A percentile compares a stretch with the other conserved stretches of the same genome.
Evolutionary conservation across 2,888 invertebrate species (phyloP).

Genomic region (Tetranychus piercei): DNA sequence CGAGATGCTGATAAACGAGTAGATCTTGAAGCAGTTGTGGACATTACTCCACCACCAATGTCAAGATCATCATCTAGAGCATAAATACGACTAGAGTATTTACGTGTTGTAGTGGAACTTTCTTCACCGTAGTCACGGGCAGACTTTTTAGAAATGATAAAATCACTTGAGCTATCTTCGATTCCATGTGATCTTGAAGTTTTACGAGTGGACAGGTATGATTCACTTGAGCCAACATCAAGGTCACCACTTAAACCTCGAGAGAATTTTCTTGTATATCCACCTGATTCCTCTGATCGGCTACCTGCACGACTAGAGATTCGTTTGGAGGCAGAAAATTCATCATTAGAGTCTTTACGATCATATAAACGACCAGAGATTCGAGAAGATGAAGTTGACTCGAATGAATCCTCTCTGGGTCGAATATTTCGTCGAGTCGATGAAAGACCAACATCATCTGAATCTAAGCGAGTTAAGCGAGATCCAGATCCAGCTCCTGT

Average conservation of each 20-base stretch:
- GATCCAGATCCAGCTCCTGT: neutral
- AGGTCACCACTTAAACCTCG: conserved; percentile 5
- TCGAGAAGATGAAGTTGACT: neutral
- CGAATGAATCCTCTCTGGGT: neutral
- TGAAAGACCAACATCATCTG: neutral
- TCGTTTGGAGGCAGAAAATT: neutral
- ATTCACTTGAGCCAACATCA: neutral
- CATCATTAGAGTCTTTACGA: conserved; percentile 9
- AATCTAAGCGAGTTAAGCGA: neutral
- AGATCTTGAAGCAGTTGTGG: neutral
- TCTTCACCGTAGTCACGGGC: neutral
- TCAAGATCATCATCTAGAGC: neutral
- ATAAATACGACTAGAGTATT: neutral
- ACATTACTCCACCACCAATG: neutral
- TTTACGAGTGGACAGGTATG: neutral
- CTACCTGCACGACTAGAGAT: neutral
- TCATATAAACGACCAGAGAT: neutral
- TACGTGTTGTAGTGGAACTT: neutral
- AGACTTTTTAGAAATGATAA: neutral
- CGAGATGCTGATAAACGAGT: neutral
- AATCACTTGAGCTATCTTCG: neutral
- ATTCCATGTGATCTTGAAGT: neutral
- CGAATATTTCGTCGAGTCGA: neutral
- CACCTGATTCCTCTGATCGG: no score
- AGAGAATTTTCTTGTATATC: neutral